Conservation (phyloP, 2,113 vertebrate genomes). For the Pica pica region DNA sequence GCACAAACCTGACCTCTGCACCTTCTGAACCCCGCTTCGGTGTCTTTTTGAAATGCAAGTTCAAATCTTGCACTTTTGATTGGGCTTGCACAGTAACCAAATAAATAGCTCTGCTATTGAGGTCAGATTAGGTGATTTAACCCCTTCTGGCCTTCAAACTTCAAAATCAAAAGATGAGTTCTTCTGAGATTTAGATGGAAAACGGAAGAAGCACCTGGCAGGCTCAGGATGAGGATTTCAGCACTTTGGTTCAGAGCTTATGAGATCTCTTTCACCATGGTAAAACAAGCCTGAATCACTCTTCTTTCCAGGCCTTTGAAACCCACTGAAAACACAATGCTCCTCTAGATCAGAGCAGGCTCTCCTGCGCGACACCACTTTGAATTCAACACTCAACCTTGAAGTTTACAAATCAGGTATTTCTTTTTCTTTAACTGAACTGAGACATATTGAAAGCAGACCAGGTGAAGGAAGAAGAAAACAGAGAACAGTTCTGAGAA, state of each 20-base stretch:
- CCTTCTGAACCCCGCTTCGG: fast-evolving
- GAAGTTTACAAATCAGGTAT: background rate
- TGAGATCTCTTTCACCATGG: background rate
- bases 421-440: background rate
- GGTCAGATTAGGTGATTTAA: background rate
- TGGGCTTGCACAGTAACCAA: background rate
- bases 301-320: background rate
- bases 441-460: background rate
- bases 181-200: background rate
- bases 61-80: background rate
- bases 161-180: background rate
- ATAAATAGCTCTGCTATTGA: background rate
- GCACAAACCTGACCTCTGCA: background rate
- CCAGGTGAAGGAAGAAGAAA: background rate
- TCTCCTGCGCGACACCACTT: background rate
- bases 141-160: background rate
- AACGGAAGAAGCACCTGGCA: background rate
- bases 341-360: background rate
- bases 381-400: background rate
- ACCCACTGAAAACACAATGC: background rate
- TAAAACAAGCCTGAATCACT: background rate
- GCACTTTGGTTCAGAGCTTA: background rate
- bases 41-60: background rate
- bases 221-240: background rate
- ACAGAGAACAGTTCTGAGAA: background rate